Conservation (phyloP, 35 echinoderm and acorn worm species). For the Lytechinus variegatus region DNA sequence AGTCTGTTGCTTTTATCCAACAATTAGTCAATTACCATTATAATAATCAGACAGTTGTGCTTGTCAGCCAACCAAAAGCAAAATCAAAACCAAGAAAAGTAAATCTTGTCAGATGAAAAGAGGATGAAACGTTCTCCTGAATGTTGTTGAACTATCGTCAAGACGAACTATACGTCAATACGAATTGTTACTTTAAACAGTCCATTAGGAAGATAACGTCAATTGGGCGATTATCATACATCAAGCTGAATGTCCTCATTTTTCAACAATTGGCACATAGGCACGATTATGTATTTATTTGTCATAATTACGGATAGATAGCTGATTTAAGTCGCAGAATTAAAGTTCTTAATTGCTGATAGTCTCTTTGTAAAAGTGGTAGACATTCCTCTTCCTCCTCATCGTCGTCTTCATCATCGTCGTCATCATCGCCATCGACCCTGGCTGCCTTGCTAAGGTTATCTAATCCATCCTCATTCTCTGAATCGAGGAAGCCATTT, state of each 20-base stretch:
- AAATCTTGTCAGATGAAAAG: too few species aligned
- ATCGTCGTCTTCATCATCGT: conserved; percentile 27
- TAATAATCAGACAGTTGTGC: too few species aligned
- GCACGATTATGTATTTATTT: neutral
- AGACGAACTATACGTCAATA: neutral
- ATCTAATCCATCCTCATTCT: conserved; percentile 42
- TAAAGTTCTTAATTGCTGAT: conserved; percentile 65
- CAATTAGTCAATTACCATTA: too few species aligned
- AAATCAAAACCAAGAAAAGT: too few species aligned
- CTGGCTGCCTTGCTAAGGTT: conserved; percentile 23
- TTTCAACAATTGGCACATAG: neutral
- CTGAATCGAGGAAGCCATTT: conserved; percentile 60
- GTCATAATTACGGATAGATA: conserved; percentile 20
- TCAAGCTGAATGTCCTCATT: neutral
- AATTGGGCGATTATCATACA: neutral
- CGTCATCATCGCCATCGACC: neutral
- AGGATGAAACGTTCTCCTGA: too few species aligned
- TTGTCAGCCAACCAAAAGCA: too few species aligned
- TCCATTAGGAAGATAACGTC: neutral
- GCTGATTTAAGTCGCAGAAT: conserved; percentile 53
- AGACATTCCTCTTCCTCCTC: conserved; percentile 67
- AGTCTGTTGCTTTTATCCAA: too few species aligned
- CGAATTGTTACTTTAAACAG: neutral
- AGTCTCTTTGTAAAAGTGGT: conserved; percentile 61
- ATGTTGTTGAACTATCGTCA: too few species aligned